phyloP scores from a whole-genome alignment of 2,113 vertebrate species.

The Carlito syrichta region DNA sequence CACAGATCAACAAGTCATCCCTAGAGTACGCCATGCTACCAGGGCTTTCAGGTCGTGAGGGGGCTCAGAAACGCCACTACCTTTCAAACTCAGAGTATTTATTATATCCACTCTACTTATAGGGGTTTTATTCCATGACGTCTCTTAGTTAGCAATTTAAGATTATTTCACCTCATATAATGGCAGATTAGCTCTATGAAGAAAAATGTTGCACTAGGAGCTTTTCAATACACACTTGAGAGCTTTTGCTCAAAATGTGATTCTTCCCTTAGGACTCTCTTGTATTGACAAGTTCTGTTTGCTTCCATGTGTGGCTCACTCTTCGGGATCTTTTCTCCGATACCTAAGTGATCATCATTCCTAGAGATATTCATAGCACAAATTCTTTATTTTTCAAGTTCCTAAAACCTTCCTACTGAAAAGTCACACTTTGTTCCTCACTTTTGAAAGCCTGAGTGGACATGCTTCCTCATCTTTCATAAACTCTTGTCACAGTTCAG shows the following conservation, averaged over 20 bases:
- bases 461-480: background rate
- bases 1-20: constrained; percentile 72
- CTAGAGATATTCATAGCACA: background rate
- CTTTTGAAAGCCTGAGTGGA: background rate
- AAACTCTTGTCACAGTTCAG: background rate
- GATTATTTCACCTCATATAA: background rate
- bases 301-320: background rate
- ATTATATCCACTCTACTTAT: background rate
- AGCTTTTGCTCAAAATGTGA: background rate
- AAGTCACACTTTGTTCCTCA: background rate
- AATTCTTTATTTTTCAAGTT: background rate
- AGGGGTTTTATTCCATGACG: background rate
- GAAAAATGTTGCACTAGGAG: background rate
- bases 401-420: background rate
- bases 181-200: background rate
- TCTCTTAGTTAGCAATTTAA: background rate
- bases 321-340: background rate
- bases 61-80: constrained; percentile 68
- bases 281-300: background rate
- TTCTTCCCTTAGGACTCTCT: background rate
- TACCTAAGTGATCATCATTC: background rate
- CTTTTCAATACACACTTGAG: background rate
- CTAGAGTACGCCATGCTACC: constrained; percentile 3
- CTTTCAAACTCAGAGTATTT: constrained; percentile 69
- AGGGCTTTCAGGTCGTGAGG: constrained; percentile 47